A percentile compares a stretch with the other conserved stretches of the same genome.
These are phyloP conservation scores for Cryptoprocta ferox DNA, from an alignment of 2,797 vertebrate genomes.

Conservation along the genomic window DNA sequence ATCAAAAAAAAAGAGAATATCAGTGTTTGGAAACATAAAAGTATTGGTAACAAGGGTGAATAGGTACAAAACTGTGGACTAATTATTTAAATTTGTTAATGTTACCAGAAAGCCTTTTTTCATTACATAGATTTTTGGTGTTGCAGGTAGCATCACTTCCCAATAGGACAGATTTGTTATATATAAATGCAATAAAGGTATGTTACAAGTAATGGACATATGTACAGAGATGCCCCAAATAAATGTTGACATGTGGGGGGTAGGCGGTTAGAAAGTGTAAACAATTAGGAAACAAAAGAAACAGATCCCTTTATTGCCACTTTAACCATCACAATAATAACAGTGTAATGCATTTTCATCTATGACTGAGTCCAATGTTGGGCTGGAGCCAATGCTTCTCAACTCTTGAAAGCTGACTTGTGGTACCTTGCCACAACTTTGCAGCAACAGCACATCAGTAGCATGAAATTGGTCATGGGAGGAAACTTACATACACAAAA, in stretches of 20 bases:
- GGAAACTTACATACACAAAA: not conserved
- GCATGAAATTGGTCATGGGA: not conserved
- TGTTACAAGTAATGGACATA: not conserved
- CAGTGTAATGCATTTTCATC: not conserved
- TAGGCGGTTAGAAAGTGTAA: not conserved
- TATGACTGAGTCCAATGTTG: not conserved
- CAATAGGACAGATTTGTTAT: not conserved
- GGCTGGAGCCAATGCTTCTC: not conserved
- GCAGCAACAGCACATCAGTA: not conserved
- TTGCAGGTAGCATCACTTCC: not conserved
- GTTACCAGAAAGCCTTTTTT: not conserved
- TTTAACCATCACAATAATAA: not conserved
- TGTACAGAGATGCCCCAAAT: not conserved
- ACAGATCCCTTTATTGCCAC: not conserved
- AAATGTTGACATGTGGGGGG: not conserved
- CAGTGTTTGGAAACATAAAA: not conserved
- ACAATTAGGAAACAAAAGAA: not conserved
- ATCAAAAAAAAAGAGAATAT: not conserved
- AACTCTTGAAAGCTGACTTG: not conserved
- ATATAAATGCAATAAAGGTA: not conserved
- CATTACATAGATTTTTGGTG: not conserved
- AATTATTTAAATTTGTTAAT: not conserved
- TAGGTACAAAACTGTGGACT: not conserved
- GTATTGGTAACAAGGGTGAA: not conserved
- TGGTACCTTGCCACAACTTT: not conserved